These are phyloP conservation scores for Oreochromis aureus DNA, from an alignment of 2,113 vertebrate genomes.

Conservation along the genomic window DNA sequence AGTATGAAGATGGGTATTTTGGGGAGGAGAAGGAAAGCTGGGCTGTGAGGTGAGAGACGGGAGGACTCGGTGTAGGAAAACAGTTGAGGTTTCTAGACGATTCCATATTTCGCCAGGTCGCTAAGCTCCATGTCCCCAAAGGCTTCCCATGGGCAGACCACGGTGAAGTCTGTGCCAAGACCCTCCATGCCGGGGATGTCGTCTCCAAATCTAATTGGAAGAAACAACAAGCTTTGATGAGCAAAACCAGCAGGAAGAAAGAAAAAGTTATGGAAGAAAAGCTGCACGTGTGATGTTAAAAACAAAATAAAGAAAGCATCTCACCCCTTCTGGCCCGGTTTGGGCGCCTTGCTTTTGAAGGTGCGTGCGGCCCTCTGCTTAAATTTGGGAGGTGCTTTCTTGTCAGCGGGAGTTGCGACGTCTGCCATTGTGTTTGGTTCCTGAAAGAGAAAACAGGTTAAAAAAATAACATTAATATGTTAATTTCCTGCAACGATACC, in stretches of 20 bases:
- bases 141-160: constrained; percentile 94
- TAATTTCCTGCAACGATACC: not conserved
- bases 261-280: not conserved
- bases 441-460: not conserved
- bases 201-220: constrained; percentile 81
- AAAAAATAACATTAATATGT: not conserved
- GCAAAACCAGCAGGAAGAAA: not conserved
- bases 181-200: constrained; percentile 96
- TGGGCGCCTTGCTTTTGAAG: constrained; percentile 87
- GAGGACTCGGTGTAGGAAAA: not conserved
- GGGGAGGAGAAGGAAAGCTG: not conserved
- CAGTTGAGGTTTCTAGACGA: constrained; percentile 69
- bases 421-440: constrained; percentile 25
- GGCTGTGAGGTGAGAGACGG: not conserved
- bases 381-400: constrained; percentile 65
- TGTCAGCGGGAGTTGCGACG: constrained; percentile 39
- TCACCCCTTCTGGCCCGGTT: constrained; percentile 86
- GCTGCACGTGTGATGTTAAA: not conserved
- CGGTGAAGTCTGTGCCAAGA: constrained; percentile 91
- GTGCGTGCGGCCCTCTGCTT: constrained; percentile 63
- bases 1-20: not conserved
- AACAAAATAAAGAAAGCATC: not conserved
- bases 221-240: not conserved
- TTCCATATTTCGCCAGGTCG: constrained; percentile 88
- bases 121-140: constrained; percentile 93